phyloP scores from a whole-genome alignment of 2,888 invertebrate genomes.

The Leptura quadrifasciata region DNA sequence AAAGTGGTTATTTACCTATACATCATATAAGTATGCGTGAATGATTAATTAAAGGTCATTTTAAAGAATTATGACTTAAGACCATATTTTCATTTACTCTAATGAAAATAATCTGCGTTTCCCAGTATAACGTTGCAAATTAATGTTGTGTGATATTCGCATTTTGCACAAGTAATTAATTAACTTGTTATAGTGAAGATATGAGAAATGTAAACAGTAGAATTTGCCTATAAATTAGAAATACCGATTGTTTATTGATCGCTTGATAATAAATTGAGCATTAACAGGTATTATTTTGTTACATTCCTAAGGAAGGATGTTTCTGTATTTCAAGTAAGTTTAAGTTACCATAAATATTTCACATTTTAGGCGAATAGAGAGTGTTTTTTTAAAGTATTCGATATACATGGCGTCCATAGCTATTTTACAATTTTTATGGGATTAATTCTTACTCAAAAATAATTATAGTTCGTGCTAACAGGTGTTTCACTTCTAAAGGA shows the following conservation, averaged over 20 bases:
- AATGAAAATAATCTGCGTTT: conserved; percentile 2
- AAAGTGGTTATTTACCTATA: not conserved
- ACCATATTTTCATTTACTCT: not conserved
- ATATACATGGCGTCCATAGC: too few relatives aligned
- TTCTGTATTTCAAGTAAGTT: too few relatives aligned
- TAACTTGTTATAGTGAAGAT: not conserved
- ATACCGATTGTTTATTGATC: not conserved
- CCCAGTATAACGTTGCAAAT: conserved; percentile 14
- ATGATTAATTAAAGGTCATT: conserved; percentile 12
- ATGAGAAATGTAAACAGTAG: not conserved
- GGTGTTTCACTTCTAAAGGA: too few relatives aligned
- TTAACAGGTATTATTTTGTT: not conserved
- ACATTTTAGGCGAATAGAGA: too few relatives aligned
- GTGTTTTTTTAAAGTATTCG: too few relatives aligned
- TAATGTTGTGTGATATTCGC: conserved; percentile 8
- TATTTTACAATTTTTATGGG: too few relatives aligned
- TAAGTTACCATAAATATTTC: too few relatives aligned
- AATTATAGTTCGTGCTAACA: too few relatives aligned
- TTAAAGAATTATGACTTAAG: not conserved
- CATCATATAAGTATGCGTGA: not conserved
- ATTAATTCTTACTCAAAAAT: too few relatives aligned
- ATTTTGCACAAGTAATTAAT: not conserved
- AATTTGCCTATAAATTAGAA: not conserved
- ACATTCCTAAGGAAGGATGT: not conserved
- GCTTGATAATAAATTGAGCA: not conserved